Evolutionary conservation across 2,888 invertebrate species (phyloP), one percentile per base, ranked within the genome.

Genomic region (Thecocarcelia acutangulata): DNA sequence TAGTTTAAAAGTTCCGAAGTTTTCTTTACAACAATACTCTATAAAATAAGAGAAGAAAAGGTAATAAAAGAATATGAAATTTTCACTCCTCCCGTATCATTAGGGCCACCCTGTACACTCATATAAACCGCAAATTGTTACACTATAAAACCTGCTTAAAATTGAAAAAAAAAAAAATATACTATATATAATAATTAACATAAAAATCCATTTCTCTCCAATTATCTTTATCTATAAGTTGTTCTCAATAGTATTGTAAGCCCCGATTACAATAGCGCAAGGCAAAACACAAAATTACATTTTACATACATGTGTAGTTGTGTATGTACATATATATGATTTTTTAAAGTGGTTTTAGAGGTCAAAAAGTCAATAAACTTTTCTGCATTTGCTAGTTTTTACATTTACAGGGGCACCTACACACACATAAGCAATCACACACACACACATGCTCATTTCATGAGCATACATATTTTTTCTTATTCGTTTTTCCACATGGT

Each of bases 301-400:
- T 46, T 48, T 37, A 24, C 21, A 37, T 33, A 5, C 11, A 48
- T n/a, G n/a, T n/a, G n/a, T n/a, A n/a, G n/a, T 52, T n/a, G 13
- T 6, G n/a, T 54, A 17, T 6, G 33, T 33, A 46, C 17, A 17
- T 40, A 37, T 54, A 17, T 42, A 48, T 46, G 48, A 28, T 59
- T 76, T 21, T 58, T 66, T 64, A 64, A 44, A 73, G 63, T 73
- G 59, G 63, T 75, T 78, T 82, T 82, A 75, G 82, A 82, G 82
- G 82, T 82, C 82, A 82, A 82, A 75, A 78, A 74, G 82, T 82
- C 82, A 82, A 82, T 78, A 78, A 82, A 78, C 82, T 82, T 70
- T 80, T 54, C 46, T 80, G 72, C 69, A 58, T 63, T 80, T 54
- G 66, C 58, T 66, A 37, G 44, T 70, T 75, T 69, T 33, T 69